Evolutionary conservation across 2,113 vertebrate species (phyloP), one percentile per base, ranked within the genome.

Genomic region (Athene cunicularia): DNA sequence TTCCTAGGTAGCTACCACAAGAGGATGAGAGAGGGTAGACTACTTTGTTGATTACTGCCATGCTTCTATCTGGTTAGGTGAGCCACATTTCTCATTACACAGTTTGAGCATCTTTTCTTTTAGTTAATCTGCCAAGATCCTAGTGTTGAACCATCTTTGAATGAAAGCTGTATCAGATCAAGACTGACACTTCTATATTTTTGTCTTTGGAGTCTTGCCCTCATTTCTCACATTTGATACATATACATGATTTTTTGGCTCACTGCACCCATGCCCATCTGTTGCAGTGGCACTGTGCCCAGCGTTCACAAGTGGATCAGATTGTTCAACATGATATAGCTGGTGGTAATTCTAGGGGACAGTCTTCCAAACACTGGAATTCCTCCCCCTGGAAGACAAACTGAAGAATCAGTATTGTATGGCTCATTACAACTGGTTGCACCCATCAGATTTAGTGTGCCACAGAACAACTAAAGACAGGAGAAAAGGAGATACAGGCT

Each of bases 141-240:
- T 75, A 39, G 43, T 59, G 80, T 45, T 84, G 79, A 89, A 67
- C 56, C 23, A n/a, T 43, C 80, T 93, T 81, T 89, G 84, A 88
- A 95, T 79, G 63, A 96, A 93, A 96, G 70, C 60, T 96, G 56
- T 77, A 71, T 79, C 62, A 93, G 90, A 95, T 96, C 85, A 92
- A 92, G 71, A 62, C 58, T 96, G 97, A 95, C 96, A 97, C 85
- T 95, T 97, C 93, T 96, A 49, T 95, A 88, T 93, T 95, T 95
- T 81, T 66, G 39, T 26, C 94, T 93, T 95, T 96, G 96, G 97
- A 97, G 93, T 58, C 85, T 59, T 86, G 96, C 96, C 95, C 92
- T 97, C 80, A 83, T 97, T 97, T 94, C 94, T 97, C 88, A 75
- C 79, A 80, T 89, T 95, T 95, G 96, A 75, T 96, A 81, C 84